Conservation (phyloP, 2,888 invertebrate species). For the Synergus laeviventris region DNA sequence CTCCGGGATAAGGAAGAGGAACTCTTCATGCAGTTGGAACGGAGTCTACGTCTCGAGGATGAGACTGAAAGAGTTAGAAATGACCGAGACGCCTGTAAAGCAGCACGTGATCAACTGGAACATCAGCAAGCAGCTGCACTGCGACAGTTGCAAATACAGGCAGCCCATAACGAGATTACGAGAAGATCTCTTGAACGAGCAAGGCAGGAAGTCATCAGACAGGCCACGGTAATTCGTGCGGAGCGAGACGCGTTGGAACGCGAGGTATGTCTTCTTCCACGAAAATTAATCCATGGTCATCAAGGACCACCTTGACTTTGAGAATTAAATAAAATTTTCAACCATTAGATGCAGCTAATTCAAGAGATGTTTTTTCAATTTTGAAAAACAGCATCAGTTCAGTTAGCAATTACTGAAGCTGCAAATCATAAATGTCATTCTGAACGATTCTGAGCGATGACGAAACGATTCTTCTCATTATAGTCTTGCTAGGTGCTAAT, state of each 20-base stretch:
- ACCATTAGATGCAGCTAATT: not conserved
- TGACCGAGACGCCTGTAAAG: constrained; percentile 67
- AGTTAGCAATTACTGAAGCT: not conserved
- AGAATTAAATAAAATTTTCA: no score
- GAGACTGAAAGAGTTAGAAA: constrained; percentile 68
- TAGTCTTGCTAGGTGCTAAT: not conserved
- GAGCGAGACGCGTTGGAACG: constrained; percentile 79
- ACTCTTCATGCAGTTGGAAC: constrained; percentile 80
- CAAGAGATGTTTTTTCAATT: not conserved
- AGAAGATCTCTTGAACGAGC: constrained; percentile 79
- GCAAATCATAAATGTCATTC: not conserved
- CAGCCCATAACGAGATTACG: constrained; percentile 79
- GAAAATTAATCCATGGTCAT: not conserved
- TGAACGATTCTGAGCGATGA: not conserved
- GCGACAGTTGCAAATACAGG: constrained; percentile 78
- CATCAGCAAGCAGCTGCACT: constrained; percentile 67
- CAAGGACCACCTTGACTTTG: not conserved
- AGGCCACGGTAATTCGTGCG: constrained; percentile 79
- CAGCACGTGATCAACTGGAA: constrained; percentile 67
- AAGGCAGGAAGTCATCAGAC: constrained; percentile 79
- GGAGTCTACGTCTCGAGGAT: constrained; percentile 80
- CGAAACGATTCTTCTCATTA: not conserved
- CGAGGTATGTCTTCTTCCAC: constrained; percentile 75
- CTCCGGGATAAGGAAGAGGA: constrained; percentile 81
- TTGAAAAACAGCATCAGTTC: not conserved